Conservation (phyloP, 2,113 vertebrate species). For the Brachirus orientalis region DNA sequence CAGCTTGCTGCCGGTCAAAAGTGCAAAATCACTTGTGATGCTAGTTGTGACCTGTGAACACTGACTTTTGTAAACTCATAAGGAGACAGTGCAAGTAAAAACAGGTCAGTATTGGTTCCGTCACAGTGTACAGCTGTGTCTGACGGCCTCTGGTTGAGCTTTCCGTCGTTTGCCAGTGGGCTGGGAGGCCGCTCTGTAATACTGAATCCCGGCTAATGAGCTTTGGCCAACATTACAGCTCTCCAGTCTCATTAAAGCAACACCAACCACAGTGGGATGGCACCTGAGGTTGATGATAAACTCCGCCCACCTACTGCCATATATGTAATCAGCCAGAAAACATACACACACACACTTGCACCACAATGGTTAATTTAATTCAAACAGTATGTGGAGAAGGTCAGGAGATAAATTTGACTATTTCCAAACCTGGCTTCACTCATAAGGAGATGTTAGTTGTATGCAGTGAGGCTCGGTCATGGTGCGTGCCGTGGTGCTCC, state of each 20-base stretch:
- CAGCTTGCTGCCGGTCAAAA: too few species aligned
- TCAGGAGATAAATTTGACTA: constrained; percentile 55
- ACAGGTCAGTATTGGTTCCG: not conserved
- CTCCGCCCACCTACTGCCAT: constrained; percentile 26
- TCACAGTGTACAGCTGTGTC: not conserved
- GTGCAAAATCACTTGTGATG: not conserved
- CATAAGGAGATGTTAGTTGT: constrained; percentile 4
- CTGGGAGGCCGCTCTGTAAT: constrained; percentile 63
- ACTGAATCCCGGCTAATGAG: constrained; percentile 64
- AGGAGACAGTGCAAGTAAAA: not conserved
- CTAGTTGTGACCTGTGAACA: not conserved
- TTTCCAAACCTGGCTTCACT: constrained; percentile 45
- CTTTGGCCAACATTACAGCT: constrained; percentile 44
- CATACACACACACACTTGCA: too few species aligned
- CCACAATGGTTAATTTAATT: constrained; percentile 45
- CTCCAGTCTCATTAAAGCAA: constrained; percentile 69
- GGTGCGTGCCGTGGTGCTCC: too few species aligned
- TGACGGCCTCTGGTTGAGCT: constrained; percentile 26
- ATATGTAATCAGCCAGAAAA: not conserved
- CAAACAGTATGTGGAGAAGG: constrained; percentile 33
- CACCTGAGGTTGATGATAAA: constrained; percentile 51
- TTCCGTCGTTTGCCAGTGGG: constrained; percentile 61
- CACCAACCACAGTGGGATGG: constrained; percentile 46
- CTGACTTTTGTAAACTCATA: not conserved
- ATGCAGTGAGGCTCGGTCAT: constrained; percentile 19